These are phyloP conservation scores for Himalopsyche tibetana DNA, from an alignment of 2,888 invertebrate genomes.

Conservation along the genomic window DNA sequence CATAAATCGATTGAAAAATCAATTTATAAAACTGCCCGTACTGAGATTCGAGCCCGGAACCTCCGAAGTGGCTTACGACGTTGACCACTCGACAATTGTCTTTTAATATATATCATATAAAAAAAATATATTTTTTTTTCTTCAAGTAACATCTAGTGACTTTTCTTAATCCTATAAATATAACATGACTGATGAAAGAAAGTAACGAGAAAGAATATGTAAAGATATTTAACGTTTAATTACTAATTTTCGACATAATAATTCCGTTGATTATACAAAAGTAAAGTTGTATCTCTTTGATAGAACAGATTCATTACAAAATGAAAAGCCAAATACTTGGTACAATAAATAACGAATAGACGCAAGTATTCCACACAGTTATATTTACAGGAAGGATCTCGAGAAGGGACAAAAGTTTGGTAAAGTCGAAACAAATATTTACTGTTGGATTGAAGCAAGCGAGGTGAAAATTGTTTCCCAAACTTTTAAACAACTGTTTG, in stretches of 20 bases:
- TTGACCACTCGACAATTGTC: too few species aligned
- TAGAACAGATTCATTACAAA: slow-evolving; percentile 6
- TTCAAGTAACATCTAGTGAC: too few species aligned
- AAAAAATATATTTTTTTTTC: too few species aligned
- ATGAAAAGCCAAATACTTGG: background rate
- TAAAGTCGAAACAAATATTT: slow-evolving; percentile 53
- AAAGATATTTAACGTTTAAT: background rate
- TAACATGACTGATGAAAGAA: too few species aligned
- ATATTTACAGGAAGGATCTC: slow-evolving; percentile 48
- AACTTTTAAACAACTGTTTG: slow-evolving; percentile 10
- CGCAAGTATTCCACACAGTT: background rate
- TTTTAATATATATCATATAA: too few species aligned
- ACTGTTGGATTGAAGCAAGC: slow-evolving; percentile 50
- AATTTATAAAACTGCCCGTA: too few species aligned
- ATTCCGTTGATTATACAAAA: background rate
- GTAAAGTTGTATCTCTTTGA: background rate
- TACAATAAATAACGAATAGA: background rate
- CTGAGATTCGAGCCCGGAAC: too few species aligned
- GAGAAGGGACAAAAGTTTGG: slow-evolving; percentile 52
- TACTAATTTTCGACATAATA: background rate
- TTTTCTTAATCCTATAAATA: too few species aligned
- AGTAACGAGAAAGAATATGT: too few species aligned
- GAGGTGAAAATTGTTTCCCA: slow-evolving; percentile 54
- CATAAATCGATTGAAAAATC: too few species aligned
- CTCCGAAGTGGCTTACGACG: too few species aligned